Conservation (phyloP, 2,888 invertebrate species). For the Calliopum simillimum region DNA sequence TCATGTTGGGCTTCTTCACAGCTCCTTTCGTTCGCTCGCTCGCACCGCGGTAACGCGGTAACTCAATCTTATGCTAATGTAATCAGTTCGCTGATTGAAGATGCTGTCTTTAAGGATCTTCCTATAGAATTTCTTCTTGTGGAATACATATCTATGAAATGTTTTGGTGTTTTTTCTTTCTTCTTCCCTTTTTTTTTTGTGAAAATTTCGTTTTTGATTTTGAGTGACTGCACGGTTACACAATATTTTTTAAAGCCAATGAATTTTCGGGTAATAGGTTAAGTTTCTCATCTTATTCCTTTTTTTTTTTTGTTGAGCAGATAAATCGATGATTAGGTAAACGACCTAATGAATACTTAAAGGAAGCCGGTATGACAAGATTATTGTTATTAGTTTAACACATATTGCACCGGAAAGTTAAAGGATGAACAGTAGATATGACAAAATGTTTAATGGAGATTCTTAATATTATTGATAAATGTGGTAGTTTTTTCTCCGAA, state of each 20-base stretch:
- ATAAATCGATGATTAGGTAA: slow-evolving; percentile 44
- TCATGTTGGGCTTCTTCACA: neutral
- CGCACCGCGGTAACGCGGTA: neutral
- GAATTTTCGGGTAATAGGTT: slow-evolving; percentile 21
- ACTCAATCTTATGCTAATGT: slow-evolving; percentile 37
- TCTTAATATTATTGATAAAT: too few species aligned
- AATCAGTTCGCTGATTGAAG: slow-evolving; percentile 18
- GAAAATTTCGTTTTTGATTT: slow-evolving; percentile 1
- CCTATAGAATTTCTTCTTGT: slow-evolving; percentile 3
- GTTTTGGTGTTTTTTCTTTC: slow-evolving; percentile 9
- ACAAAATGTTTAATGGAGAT: too few species aligned
- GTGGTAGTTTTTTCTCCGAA: too few species aligned
- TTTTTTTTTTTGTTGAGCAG: slow-evolving; percentile 35
- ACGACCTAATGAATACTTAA: slow-evolving; percentile 42
- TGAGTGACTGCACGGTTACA: slow-evolving; percentile 11
- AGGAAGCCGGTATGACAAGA: slow-evolving; percentile 20
- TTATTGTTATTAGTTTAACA: neutral
- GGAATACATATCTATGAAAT: neutral
- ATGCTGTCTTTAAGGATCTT: neutral
- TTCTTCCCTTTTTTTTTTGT: neutral
- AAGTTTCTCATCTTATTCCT: slow-evolving; percentile 20
- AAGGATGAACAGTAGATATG: too few species aligned
- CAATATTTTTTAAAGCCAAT: neutral
- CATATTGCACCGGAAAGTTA: neutral
- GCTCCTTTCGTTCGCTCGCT: too few species aligned